Evolutionary conservation across 1,140 invertebrate genomes (phyloP), one percentile per base, ranked within the genome.

Genomic region (Aleiodes sp.): DNA sequence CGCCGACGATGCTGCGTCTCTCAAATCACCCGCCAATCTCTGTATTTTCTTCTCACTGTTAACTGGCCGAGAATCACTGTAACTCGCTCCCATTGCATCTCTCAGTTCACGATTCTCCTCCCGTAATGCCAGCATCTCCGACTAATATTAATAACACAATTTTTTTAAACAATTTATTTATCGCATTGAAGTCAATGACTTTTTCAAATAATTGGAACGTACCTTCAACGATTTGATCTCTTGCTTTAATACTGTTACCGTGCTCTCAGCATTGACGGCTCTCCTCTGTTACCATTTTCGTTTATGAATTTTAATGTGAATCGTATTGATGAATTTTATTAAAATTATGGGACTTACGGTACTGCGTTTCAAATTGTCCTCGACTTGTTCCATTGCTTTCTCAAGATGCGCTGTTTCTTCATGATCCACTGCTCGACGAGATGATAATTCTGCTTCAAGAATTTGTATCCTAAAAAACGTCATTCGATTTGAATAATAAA

Each of bases 211-310:
- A n/a, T 56, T 26, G 14, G 19, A 46, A 52, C 79, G 78, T 84
- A 91, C 90, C 78, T 82, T 88, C 71, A 92, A 82, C 71, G 82
- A 77, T 75, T 88, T 86, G 29, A 91, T 86, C 81, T 91, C 87
- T 70, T 88, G 87, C 71, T 87, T 88, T 63, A 90, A 84, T 70
- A 86, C 85, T 7, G 78, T 78, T 14, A 89, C 86, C 70, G 80
- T 86, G 76, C 71, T 88, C 80, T 91, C 90, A 4, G 89, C 88
- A 60, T 81, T 82, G 2, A 86, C 80, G 12, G 88, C 85, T 74
- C 88, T 83, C 81, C 84, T 88, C 88, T 90, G 60, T 29, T 86
- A 87, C 59, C 46, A 35, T 75, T 72, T 41, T 8, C 4, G n/a
- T 56, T 26, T 7, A 28, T 56, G 4, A 71, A 67, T 70, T 41